Percentiles rank a stretch among this genome's conserved stretches.
phyloP scores from a whole-genome alignment of 2,797 vertebrate genomes.

The Tapera naevia region DNA sequence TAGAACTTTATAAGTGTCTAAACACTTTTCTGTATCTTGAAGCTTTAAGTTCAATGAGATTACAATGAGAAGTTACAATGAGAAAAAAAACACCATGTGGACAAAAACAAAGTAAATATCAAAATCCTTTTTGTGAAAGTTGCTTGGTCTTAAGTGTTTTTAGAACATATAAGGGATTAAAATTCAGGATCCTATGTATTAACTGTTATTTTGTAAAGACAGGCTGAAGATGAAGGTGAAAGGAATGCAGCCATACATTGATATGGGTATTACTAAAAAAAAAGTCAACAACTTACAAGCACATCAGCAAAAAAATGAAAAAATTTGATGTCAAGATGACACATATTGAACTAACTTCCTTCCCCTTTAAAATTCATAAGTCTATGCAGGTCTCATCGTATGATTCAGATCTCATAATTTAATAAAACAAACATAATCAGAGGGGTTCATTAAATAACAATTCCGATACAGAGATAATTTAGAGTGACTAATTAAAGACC shows the following conservation, averaged over 20 bases:
- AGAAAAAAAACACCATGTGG: rapidly evolving
- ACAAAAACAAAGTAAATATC: neutral
- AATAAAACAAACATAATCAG: conserved; percentile 49
- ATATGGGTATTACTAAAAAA: neutral
- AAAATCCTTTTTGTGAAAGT: neutral
- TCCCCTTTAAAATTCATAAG: neutral
- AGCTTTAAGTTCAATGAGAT: no score
- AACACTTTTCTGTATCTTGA: neutral
- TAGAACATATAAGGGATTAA: neutral
- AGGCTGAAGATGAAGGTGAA: neutral
- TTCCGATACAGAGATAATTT: conserved; percentile 26
- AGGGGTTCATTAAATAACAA: conserved; percentile 52
- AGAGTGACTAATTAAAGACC: conserved; percentile 40
- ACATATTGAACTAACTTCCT: neutral
- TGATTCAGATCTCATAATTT: conserved; percentile 51
- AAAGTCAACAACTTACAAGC: neutral
- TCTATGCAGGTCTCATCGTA: conserved; percentile 4
- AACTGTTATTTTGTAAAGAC: neutral
- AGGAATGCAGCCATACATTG: neutral
- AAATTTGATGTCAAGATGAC: conserved; percentile 8
- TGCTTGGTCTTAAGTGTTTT: neutral
- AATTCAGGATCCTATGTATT: neutral
- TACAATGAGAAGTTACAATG: no score
- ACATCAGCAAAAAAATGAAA: neutral
- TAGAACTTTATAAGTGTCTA: neutral